A percentile compares a stretch with the other conserved stretches of the same genome.
phyloP scores from a whole-genome alignment of 2,888 invertebrate genomes.

The Clusia tigrina region DNA sequence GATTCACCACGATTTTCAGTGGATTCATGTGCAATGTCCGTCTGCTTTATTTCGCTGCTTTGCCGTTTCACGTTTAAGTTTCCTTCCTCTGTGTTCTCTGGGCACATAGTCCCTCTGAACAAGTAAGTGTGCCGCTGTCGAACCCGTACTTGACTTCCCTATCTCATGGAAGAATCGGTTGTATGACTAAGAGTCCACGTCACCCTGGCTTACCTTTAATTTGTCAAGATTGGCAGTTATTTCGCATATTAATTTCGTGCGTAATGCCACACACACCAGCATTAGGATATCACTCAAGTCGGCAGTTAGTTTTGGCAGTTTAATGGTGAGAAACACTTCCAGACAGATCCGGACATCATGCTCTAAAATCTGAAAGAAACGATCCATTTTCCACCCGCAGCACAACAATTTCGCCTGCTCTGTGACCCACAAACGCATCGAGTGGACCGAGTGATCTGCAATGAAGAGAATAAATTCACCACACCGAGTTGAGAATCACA shows the following conservation, averaged over 20 bases:
- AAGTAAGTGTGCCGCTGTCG: too few relatives aligned
- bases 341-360: conserved; percentile 72
- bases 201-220: conserved; percentile 69
- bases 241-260: conserved; percentile 82
- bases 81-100: too few relatives aligned
- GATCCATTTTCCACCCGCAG: conserved; percentile 78
- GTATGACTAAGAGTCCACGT: too few relatives aligned
- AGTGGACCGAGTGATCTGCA: conserved; percentile 81
- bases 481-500: conserved; percentile 5
- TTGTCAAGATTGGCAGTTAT: conserved; percentile 78
- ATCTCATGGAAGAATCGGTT: too few relatives aligned
- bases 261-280: conserved; percentile 81
- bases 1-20: too few relatives aligned
- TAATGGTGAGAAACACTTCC: conserved; percentile 67
- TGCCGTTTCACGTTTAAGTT: too few relatives aligned
- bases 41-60: too few relatives aligned
- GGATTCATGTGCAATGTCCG: too few relatives aligned
- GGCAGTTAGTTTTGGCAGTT: conserved; percentile 66
- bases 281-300: conserved; percentile 76
- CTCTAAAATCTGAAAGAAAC: conserved; percentile 75
- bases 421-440: conserved; percentile 79
- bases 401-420: conserved; percentile 77
- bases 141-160: too few relatives aligned
- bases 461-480: too few relatives aligned
- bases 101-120: too few relatives aligned